Evolutionary conservation across 2,797 vertebrate genomes (phyloP), one percentile per base, ranked within the genome.

Genomic region (Kryptopterus vitreolus): DNA sequence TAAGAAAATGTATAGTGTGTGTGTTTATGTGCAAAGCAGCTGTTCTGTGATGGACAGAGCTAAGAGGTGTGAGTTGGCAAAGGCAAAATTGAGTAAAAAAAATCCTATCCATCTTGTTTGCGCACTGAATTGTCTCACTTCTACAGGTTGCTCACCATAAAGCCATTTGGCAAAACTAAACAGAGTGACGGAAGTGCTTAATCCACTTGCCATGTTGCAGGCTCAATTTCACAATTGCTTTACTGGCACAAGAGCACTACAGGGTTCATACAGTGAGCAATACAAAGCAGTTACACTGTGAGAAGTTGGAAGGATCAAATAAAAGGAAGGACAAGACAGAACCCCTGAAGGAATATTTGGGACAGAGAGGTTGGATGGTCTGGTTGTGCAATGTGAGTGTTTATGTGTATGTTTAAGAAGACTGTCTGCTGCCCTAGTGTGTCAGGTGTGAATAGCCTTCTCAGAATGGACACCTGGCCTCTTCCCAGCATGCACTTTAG

Each of bases 401-500:
- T 29, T 59, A 31, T 50, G 68, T 53, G 55, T 70, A 10, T 29
- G 20, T 57, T 38, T 55, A 24, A 15, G 38, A 68, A 20, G 53
- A 50, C 78, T 65, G 70, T 76, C 35, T 77, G 71, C 58, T 70
- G 53, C 72, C 29, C 68, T 29, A 33, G 59, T 62, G 66, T 77
- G 15, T 84, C 83, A 82, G 73, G 29, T 70, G 81, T 79, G 78
- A 77, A 68, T 80, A 65, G 72, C 63, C 76, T 82, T 76, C 43
- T 57, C 77, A 81, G 65, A 72, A 61, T 62, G 73, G 82, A 82
- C 81, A 81, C 78, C 78, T 82, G 85, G 48, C 66, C 75, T 81
- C 24, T 65, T 79, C 78, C 83, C 81, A 86, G 70, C 77, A 84
- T 84, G 83, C 83, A 84, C 75, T 82, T 74, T 76, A 52, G 72